Percentiles rank a stretch among this genome's conserved stretches.
Conservation (phyloP, 2,888 invertebrate species). For the Geophilus truncorum region DNA sequence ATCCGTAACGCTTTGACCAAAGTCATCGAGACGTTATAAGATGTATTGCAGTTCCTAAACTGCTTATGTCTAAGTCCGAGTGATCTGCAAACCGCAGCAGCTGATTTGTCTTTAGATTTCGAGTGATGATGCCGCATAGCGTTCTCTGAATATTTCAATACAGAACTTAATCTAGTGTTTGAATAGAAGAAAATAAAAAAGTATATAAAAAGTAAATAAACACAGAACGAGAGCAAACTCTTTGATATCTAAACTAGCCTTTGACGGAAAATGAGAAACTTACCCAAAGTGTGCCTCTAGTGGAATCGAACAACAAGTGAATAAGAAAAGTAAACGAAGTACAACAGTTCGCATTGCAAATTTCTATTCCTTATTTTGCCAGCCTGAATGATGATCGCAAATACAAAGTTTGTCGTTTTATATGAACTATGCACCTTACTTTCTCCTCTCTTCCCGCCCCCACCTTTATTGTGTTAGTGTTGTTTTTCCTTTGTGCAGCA, state of each 20-base stretch:
- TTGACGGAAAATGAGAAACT: not conserved
- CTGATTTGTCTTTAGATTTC: too few relatives aligned
- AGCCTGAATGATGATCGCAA: conserved; percentile 5
- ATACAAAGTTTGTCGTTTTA: not conserved
- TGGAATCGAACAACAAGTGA: not conserved
- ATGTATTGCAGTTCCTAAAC: not conserved
- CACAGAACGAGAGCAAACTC: too few relatives aligned
- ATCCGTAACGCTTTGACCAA: not conserved
- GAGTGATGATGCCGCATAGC: not conserved
- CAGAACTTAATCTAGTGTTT: not conserved
- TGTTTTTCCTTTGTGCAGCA: not conserved
- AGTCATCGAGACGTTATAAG: not conserved
- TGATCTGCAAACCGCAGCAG: not conserved
- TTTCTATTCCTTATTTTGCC: conserved; percentile 21
- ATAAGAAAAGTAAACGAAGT: not conserved
- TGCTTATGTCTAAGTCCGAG: not conserved
- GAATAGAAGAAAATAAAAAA: not conserved
- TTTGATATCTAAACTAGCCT: too few relatives aligned
- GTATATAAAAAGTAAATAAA: not conserved
- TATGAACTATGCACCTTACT: not conserved
- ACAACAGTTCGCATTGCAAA: not conserved
- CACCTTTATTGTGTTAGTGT: not conserved
- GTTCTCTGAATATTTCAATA: not conserved
- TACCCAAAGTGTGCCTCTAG: not conserved
- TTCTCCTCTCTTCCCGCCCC: not conserved